Percentiles rank a stretch among this genome's conserved stretches.
These are phyloP conservation scores for Rhodinocichla rosea DNA, from an alignment of 2,113 vertebrate species.

Conservation along the genomic window DNA sequence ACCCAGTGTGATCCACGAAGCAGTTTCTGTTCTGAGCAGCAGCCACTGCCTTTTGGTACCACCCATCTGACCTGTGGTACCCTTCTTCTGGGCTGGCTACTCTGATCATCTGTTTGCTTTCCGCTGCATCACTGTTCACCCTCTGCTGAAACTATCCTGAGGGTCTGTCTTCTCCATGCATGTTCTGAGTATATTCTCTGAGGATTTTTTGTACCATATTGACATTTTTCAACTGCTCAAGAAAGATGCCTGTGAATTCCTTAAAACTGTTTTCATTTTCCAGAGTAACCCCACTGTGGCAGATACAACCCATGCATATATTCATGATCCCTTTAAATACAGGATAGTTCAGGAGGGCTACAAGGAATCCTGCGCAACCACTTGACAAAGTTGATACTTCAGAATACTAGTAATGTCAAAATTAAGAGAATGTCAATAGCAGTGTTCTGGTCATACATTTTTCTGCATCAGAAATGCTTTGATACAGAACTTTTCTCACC, in stretches of 20 bases:
- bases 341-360: neutral
- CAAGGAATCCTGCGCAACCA: neutral
- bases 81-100: too few relatives aligned
- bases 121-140: neutral
- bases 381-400: neutral
- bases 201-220: neutral
- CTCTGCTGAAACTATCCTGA: neutral
- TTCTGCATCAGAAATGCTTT: neutral
- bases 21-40: neutral
- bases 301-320: neutral
- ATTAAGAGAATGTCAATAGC: neutral
- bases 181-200: neutral
- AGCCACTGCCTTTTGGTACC: neutral
- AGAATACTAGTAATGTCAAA: neutral
- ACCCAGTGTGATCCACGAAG: accelerated
- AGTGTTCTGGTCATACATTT: neutral
- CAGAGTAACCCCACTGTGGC: neutral
- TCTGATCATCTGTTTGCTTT: neutral
- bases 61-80: neutral
- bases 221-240: neutral
- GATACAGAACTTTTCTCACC: neutral
- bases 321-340: neutral
- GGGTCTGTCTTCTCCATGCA: neutral
- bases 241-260: neutral
- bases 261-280: neutral